phyloP scores from a whole-genome alignment of 2,113 vertebrate species.

The Poeciliopsis prolifica region DNA sequence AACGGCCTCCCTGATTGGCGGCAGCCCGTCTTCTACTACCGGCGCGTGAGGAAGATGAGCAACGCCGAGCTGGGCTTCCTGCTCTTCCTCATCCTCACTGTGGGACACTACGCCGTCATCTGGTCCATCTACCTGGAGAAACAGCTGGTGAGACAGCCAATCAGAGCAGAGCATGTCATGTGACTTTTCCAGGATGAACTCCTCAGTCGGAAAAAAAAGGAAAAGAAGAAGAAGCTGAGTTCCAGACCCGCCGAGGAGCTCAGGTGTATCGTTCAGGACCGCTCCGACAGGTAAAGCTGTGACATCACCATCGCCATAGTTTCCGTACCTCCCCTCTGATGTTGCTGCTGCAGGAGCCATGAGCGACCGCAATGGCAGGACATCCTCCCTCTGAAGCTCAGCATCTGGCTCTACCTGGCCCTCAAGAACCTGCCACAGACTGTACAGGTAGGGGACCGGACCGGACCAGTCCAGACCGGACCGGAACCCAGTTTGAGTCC shows the following conservation, averaged over 20 bases:
- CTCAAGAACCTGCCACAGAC: conserved; percentile 91
- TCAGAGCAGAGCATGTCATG: not conserved
- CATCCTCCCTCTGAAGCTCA: conserved; percentile 93
- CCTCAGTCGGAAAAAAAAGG: conserved; percentile 80
- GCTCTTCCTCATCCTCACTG: conserved; percentile 96
- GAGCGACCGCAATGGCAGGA: conserved; percentile 95
- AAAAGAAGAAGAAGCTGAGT: conserved; percentile 81
- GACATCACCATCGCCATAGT: not conserved
- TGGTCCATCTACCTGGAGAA: conserved; percentile 99
- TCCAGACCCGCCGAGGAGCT: conserved; percentile 71
- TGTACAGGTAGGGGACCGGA: conserved; percentile 83
- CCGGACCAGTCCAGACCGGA: no score
- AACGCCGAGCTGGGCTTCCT: conserved; percentile 94
- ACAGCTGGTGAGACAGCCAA: conserved; percentile 87
- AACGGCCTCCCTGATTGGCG: conserved; percentile 97
- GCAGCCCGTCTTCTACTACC: conserved; percentile 97
- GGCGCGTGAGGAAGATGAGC: conserved; percentile 98
- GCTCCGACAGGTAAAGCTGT: conserved; percentile 57
- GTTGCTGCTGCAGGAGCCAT: conserved; percentile 72
- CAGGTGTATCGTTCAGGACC: conserved; percentile 58
- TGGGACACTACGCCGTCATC: conserved; percentile 96
- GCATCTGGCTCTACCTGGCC: conserved; percentile 94
- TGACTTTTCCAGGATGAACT: conserved; percentile 80
- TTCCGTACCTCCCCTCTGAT: not conserved
- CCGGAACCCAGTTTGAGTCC: not conserved